Evolutionary conservation across 2,113 vertebrate species (phyloP), one percentile per base, ranked within the genome.

Genomic region (Drymodes brunneopygia): DNA sequence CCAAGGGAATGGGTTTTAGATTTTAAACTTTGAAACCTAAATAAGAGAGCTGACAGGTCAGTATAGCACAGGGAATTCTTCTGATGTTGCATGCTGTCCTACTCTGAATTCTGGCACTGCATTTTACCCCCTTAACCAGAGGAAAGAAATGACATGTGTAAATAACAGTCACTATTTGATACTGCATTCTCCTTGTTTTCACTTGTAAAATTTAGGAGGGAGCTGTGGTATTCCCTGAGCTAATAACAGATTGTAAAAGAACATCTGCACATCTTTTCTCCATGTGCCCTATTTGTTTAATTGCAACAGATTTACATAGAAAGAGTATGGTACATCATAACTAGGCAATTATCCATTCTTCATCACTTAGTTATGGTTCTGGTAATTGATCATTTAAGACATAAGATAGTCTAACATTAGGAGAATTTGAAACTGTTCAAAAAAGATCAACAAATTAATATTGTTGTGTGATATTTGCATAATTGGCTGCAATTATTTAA

Each of bases 401-500:
- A 23, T 87, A 94, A 96, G 96, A 98, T 92, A 96, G 94, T 95
- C 81, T 96, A 97, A 80, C 96, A 97, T 97, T 97, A 97, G 95
- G 93, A 98, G 93, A 96, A 96, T 97, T 97, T 92, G 94, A 98
- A 87, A 94, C 93, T 98, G 97, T 96, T 97, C 92, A 96, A 92
- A 97, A 91, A 97, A 95, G 95, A 97, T 97, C 97, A 98, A 97
- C 97, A 98, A 98, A 97, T 98, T 98, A 98, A 97, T 98, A 98
- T 97, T 97, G 96, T 97, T 97, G 92, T 95, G 83, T 97, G 94
- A 94, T 98, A 97, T 97, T 98, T 98, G 96, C 98, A 98, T 98
- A 98, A 98, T 98, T 97, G 97, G 92, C 93, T 97, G 92, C 94
- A 97, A 96, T 98, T 98, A 98, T 97, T 98, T 98, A 96, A 97